These are phyloP conservation scores for Pedionomus torquatus DNA, from an alignment of 2,113 vertebrate species.

Conservation along the genomic window DNA sequence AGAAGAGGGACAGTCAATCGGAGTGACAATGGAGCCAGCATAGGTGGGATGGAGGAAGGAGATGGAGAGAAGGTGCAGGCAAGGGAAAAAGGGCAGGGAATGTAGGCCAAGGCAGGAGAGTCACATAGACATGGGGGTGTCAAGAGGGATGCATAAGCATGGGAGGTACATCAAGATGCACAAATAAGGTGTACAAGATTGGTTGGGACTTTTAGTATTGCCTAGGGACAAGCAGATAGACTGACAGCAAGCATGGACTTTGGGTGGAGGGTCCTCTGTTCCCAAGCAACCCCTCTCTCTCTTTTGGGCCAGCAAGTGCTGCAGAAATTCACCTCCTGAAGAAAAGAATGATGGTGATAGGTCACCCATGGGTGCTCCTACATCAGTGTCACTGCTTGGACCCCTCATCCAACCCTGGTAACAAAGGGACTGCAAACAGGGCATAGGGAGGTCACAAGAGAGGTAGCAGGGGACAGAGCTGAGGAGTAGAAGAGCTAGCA, in stretches of 20 bases:
- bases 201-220: background rate
- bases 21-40: background rate
- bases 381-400: background rate
- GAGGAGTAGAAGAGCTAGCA: background rate
- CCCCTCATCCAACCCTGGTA: background rate
- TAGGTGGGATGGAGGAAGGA: background rate
- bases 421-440: background rate
- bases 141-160: background rate
- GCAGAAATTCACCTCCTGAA: background rate
- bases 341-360: accelerated
- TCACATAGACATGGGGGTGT: background rate
- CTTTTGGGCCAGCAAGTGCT: background rate
- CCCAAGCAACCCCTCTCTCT: background rate
- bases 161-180: background rate
- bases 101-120: background rate
- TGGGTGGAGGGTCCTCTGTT: background rate
- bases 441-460: background rate
- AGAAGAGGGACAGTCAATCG: background rate
- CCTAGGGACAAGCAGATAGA: background rate
- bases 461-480: background rate
- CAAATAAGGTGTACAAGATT: background rate
- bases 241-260: background rate
- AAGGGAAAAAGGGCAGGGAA: background rate
- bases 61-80: background rate
- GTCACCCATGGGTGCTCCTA: background rate